Evolutionary conservation across 2,113 vertebrate species (phyloP), one percentile per base, ranked within the genome.

Genomic region (Maccullochella peelii): DNA sequence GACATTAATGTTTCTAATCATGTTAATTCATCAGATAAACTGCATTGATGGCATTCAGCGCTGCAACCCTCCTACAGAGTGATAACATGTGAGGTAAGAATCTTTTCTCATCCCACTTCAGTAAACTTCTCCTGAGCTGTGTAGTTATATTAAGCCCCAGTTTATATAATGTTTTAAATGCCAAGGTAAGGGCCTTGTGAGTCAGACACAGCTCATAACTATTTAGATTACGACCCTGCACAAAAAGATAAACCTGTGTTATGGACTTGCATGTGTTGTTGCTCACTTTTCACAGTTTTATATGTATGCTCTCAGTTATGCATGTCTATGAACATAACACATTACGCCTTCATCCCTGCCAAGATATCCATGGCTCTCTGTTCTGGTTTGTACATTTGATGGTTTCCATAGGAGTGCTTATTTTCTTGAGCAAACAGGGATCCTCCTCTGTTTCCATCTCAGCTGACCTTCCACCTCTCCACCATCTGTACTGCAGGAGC

Each of bases 121-220:
- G 63, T 72, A 69, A 82, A 85, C 86, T 88, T 86, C 67, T 82
- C 77, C 82, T 77, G 89, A 88, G 44, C 85, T 78, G 55, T 65
- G 80, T n/a, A 44, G 91, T 90, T 95, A 90, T 92, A 92, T 91
- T 93, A 87, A 93, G 86, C 88, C 74, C 79, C 38, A 72, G 87
- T 92, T 94, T 95, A 94, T 91, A 77, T 95, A 95, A 94, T 92
- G 42, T 77, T 86, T 88, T 88, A 90, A 91, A 94, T 93, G 90
- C 85, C 86, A 78, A 75, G 70, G 71, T 84, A 79, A 75, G 80
- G 70, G 58, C 77, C 50, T 40, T 36, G 66, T 95, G 93, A 95
- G 80, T 94, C 91, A 94, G 84, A 55, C 20, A 16, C 68, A 80
- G 78, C 85, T 89, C 30, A 27, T 75, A 86, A 87, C 80, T 86